Percentiles rank a stretch among this genome's conserved stretches.
phyloP scores from a whole-genome alignment of 2,113 vertebrate species.

The Myotis lucifugus region DNA sequence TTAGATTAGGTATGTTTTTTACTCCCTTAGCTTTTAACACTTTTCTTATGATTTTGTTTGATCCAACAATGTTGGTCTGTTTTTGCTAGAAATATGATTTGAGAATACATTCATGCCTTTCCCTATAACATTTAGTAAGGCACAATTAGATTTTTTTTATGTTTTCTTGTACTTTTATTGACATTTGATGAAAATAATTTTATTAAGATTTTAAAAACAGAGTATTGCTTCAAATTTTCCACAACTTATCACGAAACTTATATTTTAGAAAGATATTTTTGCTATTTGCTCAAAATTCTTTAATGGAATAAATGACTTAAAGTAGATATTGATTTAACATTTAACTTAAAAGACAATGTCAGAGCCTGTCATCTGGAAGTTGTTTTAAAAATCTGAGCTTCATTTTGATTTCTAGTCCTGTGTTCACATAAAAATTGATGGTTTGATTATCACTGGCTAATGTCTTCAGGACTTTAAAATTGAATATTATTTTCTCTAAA shows the following conservation, averaged over 20 bases:
- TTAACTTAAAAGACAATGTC: not conserved
- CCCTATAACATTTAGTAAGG: not conserved
- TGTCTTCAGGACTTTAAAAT: not conserved
- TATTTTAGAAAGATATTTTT: not conserved
- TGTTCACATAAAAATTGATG: not conserved
- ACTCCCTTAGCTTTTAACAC: not conserved
- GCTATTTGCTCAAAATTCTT: not conserved
- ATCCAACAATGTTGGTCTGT: not conserved
- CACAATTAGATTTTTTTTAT: not conserved
- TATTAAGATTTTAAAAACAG: not conserved
- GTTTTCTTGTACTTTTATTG: not conserved
- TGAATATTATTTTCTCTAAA: conserved; percentile 36
- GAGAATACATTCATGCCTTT: not conserved
- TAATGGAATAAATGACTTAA: conserved; percentile 9
- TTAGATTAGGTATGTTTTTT: not conserved
- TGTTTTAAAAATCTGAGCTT: not conserved
- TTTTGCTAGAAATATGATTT: not conserved
- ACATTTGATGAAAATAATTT: not conserved
- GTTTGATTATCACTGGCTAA: not conserved
- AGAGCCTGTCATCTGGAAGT: not conserved
- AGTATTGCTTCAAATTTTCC: not conserved
- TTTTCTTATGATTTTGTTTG: not conserved
- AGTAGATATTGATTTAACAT: not conserved
- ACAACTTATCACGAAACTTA: not conserved
- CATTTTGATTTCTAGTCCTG: not conserved